phyloP scores from a whole-genome alignment of 1,140 invertebrate genomes.

The Homarus americanus region DNA sequence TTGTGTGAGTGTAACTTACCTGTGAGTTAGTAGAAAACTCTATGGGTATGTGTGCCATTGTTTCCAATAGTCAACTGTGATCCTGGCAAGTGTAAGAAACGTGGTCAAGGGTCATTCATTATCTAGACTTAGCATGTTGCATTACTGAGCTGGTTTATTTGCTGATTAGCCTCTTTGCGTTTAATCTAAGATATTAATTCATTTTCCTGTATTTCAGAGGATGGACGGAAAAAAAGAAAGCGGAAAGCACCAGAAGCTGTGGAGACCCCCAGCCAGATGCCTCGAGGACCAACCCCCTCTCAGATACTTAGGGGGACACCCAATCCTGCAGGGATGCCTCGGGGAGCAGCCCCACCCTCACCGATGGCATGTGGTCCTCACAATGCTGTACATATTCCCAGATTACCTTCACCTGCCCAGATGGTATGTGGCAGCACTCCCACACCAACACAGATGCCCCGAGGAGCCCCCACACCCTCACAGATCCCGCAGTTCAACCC shows the following conservation, averaged over 20 bases:
- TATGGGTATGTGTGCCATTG: too few species aligned
- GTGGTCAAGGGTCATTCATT: too few species aligned
- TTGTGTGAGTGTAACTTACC: too few species aligned
- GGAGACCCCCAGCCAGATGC: conserved; percentile 2
- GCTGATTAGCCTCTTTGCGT: too few species aligned
- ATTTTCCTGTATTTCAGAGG: conserved; percentile 51
- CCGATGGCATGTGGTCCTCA: conserved; percentile 52
- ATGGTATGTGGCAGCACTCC: conserved; percentile 59
- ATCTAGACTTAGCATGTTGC: too few species aligned
- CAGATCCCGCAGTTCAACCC: conserved; percentile 33
- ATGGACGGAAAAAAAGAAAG: conserved; percentile 59
- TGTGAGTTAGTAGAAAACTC: too few species aligned
- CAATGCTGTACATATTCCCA: conserved; percentile 46
- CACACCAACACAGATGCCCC: conserved; percentile 53
- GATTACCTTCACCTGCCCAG: conserved; percentile 55
- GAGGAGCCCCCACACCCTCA: conserved; percentile 32
- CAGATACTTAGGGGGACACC: conserved; percentile 33
- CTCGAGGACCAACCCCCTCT: conserved; percentile 33
- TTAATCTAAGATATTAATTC: too few species aligned
- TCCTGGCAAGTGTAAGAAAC: too few species aligned
- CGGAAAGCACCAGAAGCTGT: conserved; percentile 50
- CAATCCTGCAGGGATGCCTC: conserved; percentile 30
- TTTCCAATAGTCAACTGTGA: too few species aligned
- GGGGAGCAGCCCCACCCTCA: conserved; percentile 30
- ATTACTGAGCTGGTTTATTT: too few species aligned